phyloP scores from a whole-genome alignment of 1,140 invertebrate species.

The Sesamia nonagrioides region DNA sequence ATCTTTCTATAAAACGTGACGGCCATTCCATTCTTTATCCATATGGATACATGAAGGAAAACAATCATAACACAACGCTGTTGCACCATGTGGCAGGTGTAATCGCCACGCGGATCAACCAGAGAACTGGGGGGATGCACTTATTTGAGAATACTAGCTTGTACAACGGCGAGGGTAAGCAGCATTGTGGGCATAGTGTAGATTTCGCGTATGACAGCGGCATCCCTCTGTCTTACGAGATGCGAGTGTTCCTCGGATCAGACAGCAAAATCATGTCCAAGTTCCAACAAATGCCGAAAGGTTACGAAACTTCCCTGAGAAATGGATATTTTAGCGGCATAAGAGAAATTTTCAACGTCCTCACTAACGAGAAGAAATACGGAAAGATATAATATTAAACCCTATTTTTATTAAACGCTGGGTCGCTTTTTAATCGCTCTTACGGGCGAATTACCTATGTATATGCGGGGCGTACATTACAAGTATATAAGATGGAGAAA shows the following conservation, averaged over 20 bases:
- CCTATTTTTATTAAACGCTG: conserved; percentile 33
- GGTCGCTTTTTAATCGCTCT: conserved; percentile 32
- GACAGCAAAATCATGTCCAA: conserved; percentile 67
- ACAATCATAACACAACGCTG: conserved; percentile 30
- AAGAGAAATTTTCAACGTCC: conserved; percentile 70
- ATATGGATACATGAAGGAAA: conserved; percentile 57
- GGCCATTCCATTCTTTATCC: conserved; percentile 76
- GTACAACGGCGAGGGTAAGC: conserved; percentile 66
- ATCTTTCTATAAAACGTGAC: conserved; percentile 73
- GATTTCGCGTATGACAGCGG: conserved; percentile 70
- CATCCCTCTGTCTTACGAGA: conserved; percentile 70
- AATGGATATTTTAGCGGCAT: conserved; percentile 75
- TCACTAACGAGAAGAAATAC: conserved; percentile 67
- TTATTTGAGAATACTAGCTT: conserved; percentile 72
- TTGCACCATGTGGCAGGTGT: conserved; percentile 61
- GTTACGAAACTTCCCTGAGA: conserved; percentile 67
- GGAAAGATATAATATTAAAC: conserved; percentile 42
- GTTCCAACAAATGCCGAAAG: conserved; percentile 72
- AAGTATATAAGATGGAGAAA: conserved; percentile 42
- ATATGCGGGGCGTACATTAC: conserved; percentile 26
- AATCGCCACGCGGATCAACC: conserved; percentile 72
- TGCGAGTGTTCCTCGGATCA: conserved; percentile 74
- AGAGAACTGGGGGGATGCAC: conserved; percentile 67
- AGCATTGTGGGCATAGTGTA: conserved; percentile 76
- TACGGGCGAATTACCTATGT: conserved; percentile 9